Conservation (phyloP, 2,888 invertebrate genomes). For the Dynastes tityus region DNA sequence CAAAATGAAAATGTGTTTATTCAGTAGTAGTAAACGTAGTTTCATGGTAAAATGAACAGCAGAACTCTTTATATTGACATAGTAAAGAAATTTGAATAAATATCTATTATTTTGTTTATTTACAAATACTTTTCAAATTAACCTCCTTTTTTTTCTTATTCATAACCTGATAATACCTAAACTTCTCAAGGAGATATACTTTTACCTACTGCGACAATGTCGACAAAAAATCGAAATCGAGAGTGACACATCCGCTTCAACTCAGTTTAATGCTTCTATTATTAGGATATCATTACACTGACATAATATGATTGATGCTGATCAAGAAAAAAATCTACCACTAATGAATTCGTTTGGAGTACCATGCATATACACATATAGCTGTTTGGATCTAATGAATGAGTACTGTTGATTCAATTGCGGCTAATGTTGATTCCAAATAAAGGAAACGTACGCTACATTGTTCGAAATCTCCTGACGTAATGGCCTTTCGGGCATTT, state of each 20-base stretch:
- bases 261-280: not conserved
- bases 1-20: too few relatives aligned
- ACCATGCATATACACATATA: conserved; percentile 4
- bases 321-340: conserved; percentile 3
- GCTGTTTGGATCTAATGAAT: conserved; percentile 19
- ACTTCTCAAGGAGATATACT: conserved; percentile 9
- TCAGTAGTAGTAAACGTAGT: too few relatives aligned
- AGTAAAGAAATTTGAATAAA: too few relatives aligned
- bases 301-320: conserved; percentile 21
- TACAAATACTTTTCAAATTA: not conserved
- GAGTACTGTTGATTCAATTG: conserved; percentile 28
- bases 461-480: conserved; percentile 24
- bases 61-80: too few relatives aligned
- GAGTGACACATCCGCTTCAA: conserved; percentile 10
- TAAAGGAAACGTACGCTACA: conserved; percentile 22
- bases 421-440: conserved; percentile 32
- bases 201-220: conserved; percentile 5
- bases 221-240: not conserved
- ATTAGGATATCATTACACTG: not conserved
- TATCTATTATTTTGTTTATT: not conserved
- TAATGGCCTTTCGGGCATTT: conserved; percentile 21
- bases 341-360: not conserved
- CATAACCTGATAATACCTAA: not conserved
- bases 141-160: not conserved
- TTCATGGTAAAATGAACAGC: too few relatives aligned